These are phyloP conservation scores for Diachasma alloeum DNA, from an alignment of 1,140 invertebrate species.

Conservation along the genomic window DNA sequence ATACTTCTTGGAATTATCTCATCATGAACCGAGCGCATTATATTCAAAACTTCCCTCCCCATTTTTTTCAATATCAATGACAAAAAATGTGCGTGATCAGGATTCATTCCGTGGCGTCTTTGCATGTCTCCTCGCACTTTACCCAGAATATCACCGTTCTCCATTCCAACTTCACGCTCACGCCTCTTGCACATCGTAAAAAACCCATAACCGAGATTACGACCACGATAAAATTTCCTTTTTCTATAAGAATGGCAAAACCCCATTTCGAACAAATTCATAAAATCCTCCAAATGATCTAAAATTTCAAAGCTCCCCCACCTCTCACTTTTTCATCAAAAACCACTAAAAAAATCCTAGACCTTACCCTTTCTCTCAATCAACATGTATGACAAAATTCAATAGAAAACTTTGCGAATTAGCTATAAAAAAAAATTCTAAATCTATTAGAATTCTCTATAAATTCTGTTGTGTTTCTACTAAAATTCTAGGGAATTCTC, in stretches of 20 bases:
- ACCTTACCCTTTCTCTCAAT: no score
- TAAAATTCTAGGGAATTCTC: no score
- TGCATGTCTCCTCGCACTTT: background rate
- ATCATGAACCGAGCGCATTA: background rate
- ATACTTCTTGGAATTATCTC: no score
- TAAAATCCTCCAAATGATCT: background rate
- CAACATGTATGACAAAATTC: no score
- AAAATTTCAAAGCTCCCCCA: background rate
- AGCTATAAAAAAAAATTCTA: no score
- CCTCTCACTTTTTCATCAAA: background rate
- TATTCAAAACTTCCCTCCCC: background rate
- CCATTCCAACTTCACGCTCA: background rate
- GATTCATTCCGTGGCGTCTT: conserved; percentile 49
- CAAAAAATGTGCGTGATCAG: conserved; percentile 52
- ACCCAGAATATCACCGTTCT: background rate
- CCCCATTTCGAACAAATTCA: background rate
- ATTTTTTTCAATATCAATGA: background rate
- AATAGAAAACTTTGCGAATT: no score
- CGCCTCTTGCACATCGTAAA: conserved; percentile 3
- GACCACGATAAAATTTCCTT: background rate
- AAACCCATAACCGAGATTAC: background rate
- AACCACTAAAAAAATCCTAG: no score
- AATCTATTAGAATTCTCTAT: no score
- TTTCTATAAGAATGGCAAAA: background rate
- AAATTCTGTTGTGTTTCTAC: no score